phyloP scores from a whole-genome alignment of 2,888 invertebrate genomes.

The Lasioglossum villosulum region DNA sequence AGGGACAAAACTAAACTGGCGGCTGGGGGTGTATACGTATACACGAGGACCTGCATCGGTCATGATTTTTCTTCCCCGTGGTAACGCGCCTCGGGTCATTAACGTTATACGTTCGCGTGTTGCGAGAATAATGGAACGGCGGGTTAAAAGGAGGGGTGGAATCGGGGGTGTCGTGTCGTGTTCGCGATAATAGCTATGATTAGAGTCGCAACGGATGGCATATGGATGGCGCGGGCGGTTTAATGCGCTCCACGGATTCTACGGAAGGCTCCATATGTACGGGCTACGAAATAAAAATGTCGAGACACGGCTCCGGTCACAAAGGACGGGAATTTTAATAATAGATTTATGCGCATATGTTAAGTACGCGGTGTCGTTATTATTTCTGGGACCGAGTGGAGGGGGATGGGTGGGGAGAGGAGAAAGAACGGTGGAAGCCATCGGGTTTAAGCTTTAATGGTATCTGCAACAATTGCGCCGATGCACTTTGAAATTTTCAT shows the following conservation, averaged over 20 bases:
- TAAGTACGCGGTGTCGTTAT: constrained; percentile 79
- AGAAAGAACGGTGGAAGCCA: constrained; percentile 19
- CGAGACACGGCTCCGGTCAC: constrained; percentile 62
- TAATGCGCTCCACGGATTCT: constrained; percentile 70
- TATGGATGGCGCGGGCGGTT: constrained; percentile 74
- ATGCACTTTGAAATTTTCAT: constrained; percentile 35
- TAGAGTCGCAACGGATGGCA: constrained; percentile 74
- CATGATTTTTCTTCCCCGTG: constrained; percentile 45
- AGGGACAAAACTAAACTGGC: not conserved
- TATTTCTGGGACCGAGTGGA: constrained; percentile 65
- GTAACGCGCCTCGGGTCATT: constrained; percentile 50
- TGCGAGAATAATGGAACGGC: constrained; percentile 55
- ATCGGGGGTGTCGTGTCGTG: constrained; percentile 49
- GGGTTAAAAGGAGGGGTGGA: constrained; percentile 49
- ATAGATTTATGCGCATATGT: constrained; percentile 85
- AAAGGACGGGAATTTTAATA: constrained; percentile 82
- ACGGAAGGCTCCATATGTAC: constrained; percentile 78
- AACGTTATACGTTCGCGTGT: constrained; percentile 51
- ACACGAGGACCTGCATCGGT: constrained; percentile 32
- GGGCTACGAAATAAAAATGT: constrained; percentile 75
- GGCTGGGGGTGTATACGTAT: not conserved
- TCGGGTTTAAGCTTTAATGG: constrained; percentile 56
- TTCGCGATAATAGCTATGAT: constrained; percentile 73
- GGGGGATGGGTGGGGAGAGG: not conserved
- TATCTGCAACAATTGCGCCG: constrained; percentile 56